Conservation (phyloP, 2,888 invertebrate species). For the Abscondita cerata region DNA sequence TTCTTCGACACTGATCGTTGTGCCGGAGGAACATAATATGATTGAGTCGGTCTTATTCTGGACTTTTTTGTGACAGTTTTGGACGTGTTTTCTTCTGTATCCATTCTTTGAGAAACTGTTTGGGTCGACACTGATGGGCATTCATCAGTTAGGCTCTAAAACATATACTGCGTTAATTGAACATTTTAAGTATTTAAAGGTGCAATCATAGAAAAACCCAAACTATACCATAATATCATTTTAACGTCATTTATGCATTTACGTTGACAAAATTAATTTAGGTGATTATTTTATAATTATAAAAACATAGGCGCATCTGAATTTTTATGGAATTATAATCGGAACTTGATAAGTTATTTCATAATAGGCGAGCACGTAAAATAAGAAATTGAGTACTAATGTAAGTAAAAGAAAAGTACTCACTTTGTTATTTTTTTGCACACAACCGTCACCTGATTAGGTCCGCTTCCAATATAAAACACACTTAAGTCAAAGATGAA, state of each 20-base stretch:
- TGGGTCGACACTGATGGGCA: constrained; percentile 1
- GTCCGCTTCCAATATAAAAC: constrained; percentile 27
- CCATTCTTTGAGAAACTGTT: constrained; percentile 16
- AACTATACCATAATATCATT: no score
- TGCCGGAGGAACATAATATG: constrained; percentile 56
- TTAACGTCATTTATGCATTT: no score
- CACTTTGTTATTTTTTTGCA: constrained; percentile 27
- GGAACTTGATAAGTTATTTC: no score
- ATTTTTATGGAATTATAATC: not conserved
- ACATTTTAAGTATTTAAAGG: no score
- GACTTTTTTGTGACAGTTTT: constrained; percentile 10
- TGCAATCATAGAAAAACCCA: no score
- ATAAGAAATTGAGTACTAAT: no score
- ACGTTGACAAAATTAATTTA: no score
- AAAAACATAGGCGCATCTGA: no score
- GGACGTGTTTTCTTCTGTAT: constrained; percentile 8
- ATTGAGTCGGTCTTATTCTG: constrained; percentile 51
- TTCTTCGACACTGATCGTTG: constrained; percentile 44
- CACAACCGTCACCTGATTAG: constrained; percentile 23
- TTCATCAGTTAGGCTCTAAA: constrained; percentile 16
- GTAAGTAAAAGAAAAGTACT: constrained; percentile 12
- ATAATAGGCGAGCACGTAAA: no score
- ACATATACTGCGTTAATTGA: no score
- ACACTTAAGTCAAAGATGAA: constrained; percentile 42
- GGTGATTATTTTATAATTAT: no score